Base-by-base conservation (phyloP, 2,113 vertebrate species). In the Edolisoma coerulescens region DNA sequence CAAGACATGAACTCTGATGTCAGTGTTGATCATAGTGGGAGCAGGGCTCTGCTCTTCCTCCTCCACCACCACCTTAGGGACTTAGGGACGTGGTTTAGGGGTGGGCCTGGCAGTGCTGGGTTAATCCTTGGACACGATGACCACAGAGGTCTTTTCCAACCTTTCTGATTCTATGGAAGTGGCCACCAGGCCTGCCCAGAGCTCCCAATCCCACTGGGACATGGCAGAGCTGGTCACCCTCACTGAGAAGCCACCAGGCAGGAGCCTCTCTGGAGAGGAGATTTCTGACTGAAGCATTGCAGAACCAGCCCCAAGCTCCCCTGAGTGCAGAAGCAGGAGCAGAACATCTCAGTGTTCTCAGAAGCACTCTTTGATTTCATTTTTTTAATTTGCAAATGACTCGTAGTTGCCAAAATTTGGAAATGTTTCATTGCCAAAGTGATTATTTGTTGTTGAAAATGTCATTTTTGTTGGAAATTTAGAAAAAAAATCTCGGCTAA, bases 11-110 rank as follows among this genome's bases (percentile, higher is more conserved):
- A 20, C 3, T 3, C 32, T 16, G 76, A 33, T 3, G 13, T 18
- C 41, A 11, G 27, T 19, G 14, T 14, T 3, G 6, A 59, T 10
- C 23, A 18, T 0, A 5, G 39, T 1, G 4, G 54, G 44, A 59
- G 30, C 22, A 28, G 30, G 33, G 49, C 35, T 77, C 77, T 44
- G 32, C 50, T 61, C 64, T 30, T 61, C 52, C 47, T 61, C 41
- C 60, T 87, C 44, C 35, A 28, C 9, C 57, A 19, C 26, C 53
- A 21, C 27, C 47, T 23, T 1, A 60, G 37, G 23, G 3, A 11
- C 26, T 26, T 2, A 7, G 28, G 57, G n/a, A 20, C 0, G 2
- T 13, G 70, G 9, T 27, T 61, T 32, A 32, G 21, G 10, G 27
- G 27, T 30, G 45, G 33, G 12, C 19, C 45, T 53, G 53, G 39